Evolutionary conservation across 2,797 vertebrate genomes (phyloP).

Genomic region (Eulemur mongoz): DNA sequence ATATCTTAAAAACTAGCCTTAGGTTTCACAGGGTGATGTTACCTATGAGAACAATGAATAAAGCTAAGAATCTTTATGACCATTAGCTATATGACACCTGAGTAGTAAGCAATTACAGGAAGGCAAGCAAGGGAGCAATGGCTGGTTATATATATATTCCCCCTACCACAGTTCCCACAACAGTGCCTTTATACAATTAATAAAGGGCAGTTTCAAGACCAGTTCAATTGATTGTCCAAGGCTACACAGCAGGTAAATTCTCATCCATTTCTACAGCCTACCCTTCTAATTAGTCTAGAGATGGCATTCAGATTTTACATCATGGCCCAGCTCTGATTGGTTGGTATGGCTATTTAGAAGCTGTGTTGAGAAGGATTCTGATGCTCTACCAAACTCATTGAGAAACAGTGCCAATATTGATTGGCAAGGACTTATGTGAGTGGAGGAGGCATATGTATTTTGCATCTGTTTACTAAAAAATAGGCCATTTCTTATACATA

Average conservation of each 20-base stretch:
- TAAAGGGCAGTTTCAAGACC: neutral
- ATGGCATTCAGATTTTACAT: neutral
- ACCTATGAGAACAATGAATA: neutral
- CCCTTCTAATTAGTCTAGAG: neutral
- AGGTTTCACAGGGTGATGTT: neutral
- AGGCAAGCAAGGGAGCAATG: neutral
- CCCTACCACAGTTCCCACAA: neutral
- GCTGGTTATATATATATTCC: neutral
- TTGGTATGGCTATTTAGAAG: neutral
- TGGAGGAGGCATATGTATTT: neutral
- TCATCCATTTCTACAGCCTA: neutral
- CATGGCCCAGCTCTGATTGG: neutral
- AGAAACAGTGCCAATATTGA: neutral
- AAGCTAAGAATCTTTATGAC: neutral
- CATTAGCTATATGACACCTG: neutral
- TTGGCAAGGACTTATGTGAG: neutral
- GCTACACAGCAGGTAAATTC: neutral
- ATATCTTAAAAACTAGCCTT: neutral
- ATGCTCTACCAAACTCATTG: neutral
- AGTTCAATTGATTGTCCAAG: neutral
- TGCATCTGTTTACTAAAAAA: neutral
- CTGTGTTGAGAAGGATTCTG: neutral
- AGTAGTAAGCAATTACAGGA: neutral
- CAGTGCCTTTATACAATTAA: neutral
- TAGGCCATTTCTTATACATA: slow-evolving; percentile 3